These are phyloP conservation scores for Ursus arctos DNA, from an alignment of 2,113 vertebrate genomes.

Conservation along the genomic window DNA sequence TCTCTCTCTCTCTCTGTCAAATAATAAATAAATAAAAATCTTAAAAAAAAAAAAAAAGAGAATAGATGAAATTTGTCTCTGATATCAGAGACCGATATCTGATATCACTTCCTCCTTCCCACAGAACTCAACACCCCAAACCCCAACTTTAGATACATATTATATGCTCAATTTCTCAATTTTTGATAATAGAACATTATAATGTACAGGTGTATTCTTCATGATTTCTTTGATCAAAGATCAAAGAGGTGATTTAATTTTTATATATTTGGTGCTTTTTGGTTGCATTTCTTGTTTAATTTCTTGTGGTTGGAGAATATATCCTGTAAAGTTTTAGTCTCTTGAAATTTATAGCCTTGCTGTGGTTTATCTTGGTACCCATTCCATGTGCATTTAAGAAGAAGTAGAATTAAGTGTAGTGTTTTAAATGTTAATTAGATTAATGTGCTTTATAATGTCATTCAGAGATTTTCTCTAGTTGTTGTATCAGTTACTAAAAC, in stretches of 20 bases:
- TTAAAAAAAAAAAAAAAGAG: neutral
- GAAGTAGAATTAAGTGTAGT: neutral
- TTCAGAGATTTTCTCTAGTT: neutral
- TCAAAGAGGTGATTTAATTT: neutral
- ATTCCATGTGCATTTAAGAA: neutral
- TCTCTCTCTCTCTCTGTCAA: no score
- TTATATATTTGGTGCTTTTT: neutral
- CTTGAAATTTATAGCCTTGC: neutral
- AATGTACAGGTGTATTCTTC: neutral
- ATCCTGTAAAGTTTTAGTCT: neutral
- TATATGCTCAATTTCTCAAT: neutral
- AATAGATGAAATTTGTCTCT: neutral
- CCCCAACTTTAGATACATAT: neutral
- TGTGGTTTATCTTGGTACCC: neutral
- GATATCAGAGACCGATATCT: neutral
- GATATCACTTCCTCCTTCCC: neutral
- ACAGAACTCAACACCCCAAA: neutral
- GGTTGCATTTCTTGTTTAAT: conserved; percentile 1
- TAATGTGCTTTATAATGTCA: neutral
- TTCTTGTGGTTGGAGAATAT: neutral
- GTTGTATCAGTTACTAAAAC: neutral
- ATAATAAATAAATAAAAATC: no score
- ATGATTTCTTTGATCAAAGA: neutral
- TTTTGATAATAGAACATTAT: neutral
- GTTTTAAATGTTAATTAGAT: neutral